Conservation (phyloP, 2,797 vertebrate genomes). For the Tympanoctomys barrerae region DNA sequence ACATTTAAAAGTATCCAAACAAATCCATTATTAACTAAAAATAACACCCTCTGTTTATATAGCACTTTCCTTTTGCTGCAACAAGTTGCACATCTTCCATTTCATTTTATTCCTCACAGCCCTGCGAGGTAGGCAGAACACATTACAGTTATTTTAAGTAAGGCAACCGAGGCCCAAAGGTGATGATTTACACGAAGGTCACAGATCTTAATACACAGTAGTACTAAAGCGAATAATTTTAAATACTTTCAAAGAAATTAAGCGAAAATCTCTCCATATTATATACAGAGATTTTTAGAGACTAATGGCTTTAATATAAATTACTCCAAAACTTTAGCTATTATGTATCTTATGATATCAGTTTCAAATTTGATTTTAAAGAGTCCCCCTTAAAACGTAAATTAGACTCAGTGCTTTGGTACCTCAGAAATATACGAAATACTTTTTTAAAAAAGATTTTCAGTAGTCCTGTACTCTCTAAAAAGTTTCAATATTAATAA, state of each 20-base stretch:
- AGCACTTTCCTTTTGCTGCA: slow-evolving; percentile 61
- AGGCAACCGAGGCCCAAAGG: slow-evolving; percentile 69
- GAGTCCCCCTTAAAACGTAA: slow-evolving; percentile 59
- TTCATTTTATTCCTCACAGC: slow-evolving; percentile 74
- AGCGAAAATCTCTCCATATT: slow-evolving; percentile 51
- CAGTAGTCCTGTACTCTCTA: slow-evolving; percentile 1
- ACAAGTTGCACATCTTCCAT: slow-evolving; percentile 44
- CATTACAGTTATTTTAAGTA: slow-evolving; percentile 64
- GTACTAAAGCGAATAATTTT: slow-evolving; percentile 50
- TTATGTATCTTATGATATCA: slow-evolving; percentile 49
- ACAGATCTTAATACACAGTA: slow-evolving; percentile 14
- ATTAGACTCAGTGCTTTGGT: slow-evolving; percentile 74
- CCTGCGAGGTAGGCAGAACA: slow-evolving; percentile 76
- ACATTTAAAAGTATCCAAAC: slow-evolving; percentile 69
- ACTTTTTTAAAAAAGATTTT: background rate
- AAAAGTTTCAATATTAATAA: slow-evolving; percentile 63
- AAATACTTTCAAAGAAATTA: slow-evolving; percentile 61
- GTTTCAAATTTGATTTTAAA: slow-evolving; percentile 70
- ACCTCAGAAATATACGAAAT: slow-evolving; percentile 66
- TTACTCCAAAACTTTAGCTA: slow-evolving; percentile 54
- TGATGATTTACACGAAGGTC: slow-evolving; percentile 9
- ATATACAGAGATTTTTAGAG: slow-evolving; percentile 45
- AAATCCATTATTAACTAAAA: slow-evolving; percentile 64
- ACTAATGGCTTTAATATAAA: slow-evolving; percentile 59
- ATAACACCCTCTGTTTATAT: slow-evolving; percentile 45